Conservation (phyloP, 2,113 vertebrate genomes). For the Aptenodytes patagonicus region DNA sequence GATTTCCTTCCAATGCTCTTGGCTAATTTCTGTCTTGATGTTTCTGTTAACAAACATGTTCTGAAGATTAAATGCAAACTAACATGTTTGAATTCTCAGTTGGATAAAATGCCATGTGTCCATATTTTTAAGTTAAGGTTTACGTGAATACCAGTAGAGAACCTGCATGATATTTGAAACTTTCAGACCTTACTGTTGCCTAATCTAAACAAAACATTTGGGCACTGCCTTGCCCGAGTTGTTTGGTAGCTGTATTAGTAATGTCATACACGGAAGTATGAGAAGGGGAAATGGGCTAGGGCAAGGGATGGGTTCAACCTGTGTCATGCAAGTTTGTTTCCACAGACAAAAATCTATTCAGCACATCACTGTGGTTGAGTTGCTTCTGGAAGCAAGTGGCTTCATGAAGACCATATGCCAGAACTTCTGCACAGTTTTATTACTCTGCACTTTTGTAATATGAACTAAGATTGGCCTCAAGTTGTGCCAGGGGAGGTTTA, state of each 20-base stretch:
- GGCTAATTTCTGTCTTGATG: neutral
- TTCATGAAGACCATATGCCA: accelerated
- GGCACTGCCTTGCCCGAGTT: neutral
- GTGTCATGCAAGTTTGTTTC: neutral
- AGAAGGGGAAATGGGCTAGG: neutral
- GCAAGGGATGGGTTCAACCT: neutral
- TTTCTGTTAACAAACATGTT: neutral
- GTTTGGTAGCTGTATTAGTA: neutral
- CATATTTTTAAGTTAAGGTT: neutral
- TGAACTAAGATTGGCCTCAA: too few species aligned
- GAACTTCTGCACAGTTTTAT: neutral
- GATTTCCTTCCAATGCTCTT: neutral
- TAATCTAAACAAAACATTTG: neutral
- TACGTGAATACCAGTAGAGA: neutral
- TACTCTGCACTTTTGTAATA: neutral
- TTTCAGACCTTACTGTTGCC: neutral
- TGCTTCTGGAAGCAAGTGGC: neutral
- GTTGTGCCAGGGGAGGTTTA: too few species aligned
- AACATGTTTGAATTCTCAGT: neutral
- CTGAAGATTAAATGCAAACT: neutral
- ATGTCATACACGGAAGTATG: accelerated
- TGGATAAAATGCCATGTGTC: neutral
- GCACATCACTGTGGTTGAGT: neutral
- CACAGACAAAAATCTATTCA: neutral
- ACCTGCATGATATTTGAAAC: neutral